Evolutionary conservation across 2,113 vertebrate species (phyloP).

Genomic region (Poecilia latipinna): DNA sequence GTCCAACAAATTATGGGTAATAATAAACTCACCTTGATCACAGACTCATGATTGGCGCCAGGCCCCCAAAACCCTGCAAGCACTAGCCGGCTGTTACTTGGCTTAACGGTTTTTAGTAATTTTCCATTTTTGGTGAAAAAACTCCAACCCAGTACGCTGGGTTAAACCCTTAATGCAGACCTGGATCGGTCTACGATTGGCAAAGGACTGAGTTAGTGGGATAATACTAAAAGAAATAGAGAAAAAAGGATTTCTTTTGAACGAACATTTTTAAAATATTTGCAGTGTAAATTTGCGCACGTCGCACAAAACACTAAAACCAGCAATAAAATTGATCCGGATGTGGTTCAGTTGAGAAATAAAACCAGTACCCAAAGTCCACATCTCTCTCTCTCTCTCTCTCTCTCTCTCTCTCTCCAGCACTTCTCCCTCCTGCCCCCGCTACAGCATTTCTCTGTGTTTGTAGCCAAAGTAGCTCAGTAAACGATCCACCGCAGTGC

Average conservation of each 20-base stretch:
- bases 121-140: too few relatives aligned
- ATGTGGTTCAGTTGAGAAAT: background rate
- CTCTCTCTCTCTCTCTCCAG: slow-evolving; percentile 27
- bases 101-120: too few relatives aligned
- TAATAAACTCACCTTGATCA: too few relatives aligned
- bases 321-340: too few relatives aligned
- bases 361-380: background rate
- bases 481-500: slow-evolving; percentile 77
- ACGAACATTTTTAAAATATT: background rate
- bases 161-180: background rate
- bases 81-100: too few relatives aligned
- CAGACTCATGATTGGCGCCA: too few relatives aligned
- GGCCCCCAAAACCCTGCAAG: too few relatives aligned
- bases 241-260: background rate
- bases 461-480: slow-evolving; percentile 63
- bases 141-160: background rate
- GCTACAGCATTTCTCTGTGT: slow-evolving; percentile 45
- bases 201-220: background rate
- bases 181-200: background rate
- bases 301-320: too few relatives aligned
- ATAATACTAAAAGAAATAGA: background rate
- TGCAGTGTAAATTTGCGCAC: background rate
- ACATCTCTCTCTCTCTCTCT: background rate
- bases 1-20: too few relatives aligned
- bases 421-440: slow-evolving; percentile 35